A percentile compares a stretch with the other conserved stretches of the same genome.
Conservation (phyloP, 2,888 invertebrate species). For the Folsomia candida region DNA sequence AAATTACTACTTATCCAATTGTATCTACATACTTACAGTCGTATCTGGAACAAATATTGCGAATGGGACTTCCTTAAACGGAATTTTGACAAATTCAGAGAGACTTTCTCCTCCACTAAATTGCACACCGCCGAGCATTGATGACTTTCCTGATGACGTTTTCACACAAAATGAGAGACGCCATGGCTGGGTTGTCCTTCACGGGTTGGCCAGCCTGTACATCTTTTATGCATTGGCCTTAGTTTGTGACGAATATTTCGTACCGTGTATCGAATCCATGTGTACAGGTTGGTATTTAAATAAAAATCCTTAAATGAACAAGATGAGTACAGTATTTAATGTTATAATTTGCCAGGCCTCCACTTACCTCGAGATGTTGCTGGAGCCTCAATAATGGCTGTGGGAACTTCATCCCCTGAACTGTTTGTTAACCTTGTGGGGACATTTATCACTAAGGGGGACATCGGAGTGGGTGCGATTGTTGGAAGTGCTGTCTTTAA, state of each 20-base stretch:
- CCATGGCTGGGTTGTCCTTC: conserved; percentile 75
- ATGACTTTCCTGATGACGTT: conserved; percentile 80
- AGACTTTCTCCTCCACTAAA: conserved; percentile 57
- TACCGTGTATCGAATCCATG: conserved; percentile 83
- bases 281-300: no score
- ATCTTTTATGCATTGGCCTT: conserved; percentile 77
- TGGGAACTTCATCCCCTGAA: conserved; percentile 86
- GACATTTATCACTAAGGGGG: conserved; percentile 78
- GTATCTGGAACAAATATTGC: no score
- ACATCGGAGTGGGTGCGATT: conserved; percentile 78
- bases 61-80: no score
- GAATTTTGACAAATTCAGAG: no score
- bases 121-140: conserved; percentile 79
- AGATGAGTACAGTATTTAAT: no score
- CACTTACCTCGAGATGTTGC: conserved; percentile 19
- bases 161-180: conserved; percentile 73
- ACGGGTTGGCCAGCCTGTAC: conserved; percentile 70
- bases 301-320: no score
- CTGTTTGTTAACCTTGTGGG: conserved; percentile 84
- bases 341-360: conserved; percentile 12
- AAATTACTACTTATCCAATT: no score
- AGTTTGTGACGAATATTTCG: conserved; percentile 91
- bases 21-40: no score
- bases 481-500: conserved; percentile 82
- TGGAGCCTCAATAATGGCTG: no score